phyloP scores from a whole-genome alignment of 2,888 invertebrate genomes.

The Dexiosoma caninum region DNA sequence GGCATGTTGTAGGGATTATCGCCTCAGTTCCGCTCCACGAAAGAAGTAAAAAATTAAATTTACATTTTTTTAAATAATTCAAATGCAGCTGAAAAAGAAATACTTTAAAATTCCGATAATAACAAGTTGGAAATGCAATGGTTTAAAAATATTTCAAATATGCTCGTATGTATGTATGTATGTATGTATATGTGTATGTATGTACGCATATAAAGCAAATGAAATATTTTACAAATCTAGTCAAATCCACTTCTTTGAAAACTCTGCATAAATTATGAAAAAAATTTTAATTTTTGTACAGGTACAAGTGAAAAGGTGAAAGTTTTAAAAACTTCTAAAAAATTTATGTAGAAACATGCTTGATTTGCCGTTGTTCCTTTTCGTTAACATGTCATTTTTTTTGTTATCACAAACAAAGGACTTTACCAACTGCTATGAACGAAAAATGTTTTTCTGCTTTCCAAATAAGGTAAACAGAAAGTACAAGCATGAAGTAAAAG shows the following conservation, averaged over 20 bases:
- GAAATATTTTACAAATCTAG: too few species aligned
- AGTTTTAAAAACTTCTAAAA: conserved; percentile 17
- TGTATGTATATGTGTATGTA: too few species aligned
- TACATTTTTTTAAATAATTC: too few species aligned
- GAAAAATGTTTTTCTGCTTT: conserved; percentile 15
- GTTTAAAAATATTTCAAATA: too few species aligned
- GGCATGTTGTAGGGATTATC: too few species aligned
- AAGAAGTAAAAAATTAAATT: too few species aligned
- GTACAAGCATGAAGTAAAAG: not conserved
- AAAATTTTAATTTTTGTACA: not conserved
- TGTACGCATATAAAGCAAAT: too few species aligned
- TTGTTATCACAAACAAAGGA: conserved; percentile 24
- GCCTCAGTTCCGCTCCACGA: too few species aligned
- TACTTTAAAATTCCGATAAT: too few species aligned
- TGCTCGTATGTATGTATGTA: too few species aligned
- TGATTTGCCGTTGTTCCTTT: conserved; percentile 22
- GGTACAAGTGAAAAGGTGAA: not conserved
- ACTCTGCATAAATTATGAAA: not conserved
- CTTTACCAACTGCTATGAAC: conserved; percentile 6
- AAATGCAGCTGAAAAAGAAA: too few species aligned
- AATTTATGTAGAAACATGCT: conserved; percentile 5
- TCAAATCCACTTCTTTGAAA: not conserved
- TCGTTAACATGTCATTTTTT: not conserved
- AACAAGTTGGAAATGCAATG: too few species aligned
- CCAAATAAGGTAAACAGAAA: conserved; percentile 13